These are phyloP conservation scores for Gopherus evgoodei DNA, from an alignment of 2,113 vertebrate species.

Conservation along the genomic window DNA sequence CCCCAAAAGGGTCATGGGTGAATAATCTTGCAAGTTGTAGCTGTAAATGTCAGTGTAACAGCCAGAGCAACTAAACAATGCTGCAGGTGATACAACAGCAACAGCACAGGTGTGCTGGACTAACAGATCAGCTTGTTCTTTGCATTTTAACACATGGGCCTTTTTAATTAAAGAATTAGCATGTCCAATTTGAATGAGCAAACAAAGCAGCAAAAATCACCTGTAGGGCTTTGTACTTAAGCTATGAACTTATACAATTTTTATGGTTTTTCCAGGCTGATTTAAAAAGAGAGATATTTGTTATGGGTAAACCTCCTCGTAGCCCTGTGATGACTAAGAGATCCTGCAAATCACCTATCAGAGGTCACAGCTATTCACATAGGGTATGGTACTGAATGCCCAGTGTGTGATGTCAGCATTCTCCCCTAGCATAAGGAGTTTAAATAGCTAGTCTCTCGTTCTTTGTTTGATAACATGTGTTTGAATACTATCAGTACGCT, in stretches of 20 bases:
- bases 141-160: neutral
- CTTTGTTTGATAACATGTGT: slow-evolving; percentile 33
- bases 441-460: slow-evolving; percentile 27
- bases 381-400: slow-evolving; percentile 90
- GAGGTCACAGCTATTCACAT: slow-evolving; percentile 85
- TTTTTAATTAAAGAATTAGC: slow-evolving; percentile 14
- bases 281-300: slow-evolving; percentile 86
- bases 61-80: neutral
- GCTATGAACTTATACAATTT: slow-evolving; percentile 72
- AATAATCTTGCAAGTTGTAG: neutral
- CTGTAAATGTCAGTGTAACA: neutral
- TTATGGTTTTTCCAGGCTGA: slow-evolving; percentile 90
- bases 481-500: neutral
- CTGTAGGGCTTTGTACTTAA: slow-evolving; percentile 1
- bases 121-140: neutral
- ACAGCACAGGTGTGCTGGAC: neutral
- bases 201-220: slow-evolving; percentile 5
- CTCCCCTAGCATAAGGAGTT: slow-evolving; percentile 14
- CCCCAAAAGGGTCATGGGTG: neutral
- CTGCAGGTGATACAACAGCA: neutral
- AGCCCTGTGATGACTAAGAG: slow-evolving; percentile 93
- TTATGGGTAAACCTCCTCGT: slow-evolving; percentile 95
- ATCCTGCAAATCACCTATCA: slow-evolving; percentile 86
- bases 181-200: slow-evolving; percentile 26
- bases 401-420: slow-evolving; percentile 42